phyloP scores from a whole-genome alignment of 2,113 vertebrate genomes.

The Lichenostomus cassidix region DNA sequence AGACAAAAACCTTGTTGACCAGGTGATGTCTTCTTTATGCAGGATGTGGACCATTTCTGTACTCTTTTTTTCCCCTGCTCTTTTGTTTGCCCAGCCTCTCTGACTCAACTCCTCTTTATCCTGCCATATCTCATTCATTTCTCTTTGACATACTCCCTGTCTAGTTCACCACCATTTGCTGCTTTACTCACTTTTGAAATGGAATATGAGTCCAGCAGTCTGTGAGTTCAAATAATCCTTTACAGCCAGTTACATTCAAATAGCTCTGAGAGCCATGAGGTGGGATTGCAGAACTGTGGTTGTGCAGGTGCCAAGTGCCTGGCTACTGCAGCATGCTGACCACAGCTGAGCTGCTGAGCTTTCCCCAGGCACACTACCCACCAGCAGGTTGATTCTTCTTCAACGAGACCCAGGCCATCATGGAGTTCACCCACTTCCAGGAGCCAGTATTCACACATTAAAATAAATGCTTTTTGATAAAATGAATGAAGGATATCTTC shows the following conservation, averaged over 20 bases:
- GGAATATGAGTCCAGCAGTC: not conserved
- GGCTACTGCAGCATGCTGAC: not conserved
- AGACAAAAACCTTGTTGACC: not conserved
- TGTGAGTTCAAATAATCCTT: not conserved
- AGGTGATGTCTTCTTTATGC: not conserved
- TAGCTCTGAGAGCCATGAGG: not conserved
- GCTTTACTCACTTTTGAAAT: not conserved
- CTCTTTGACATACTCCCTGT: not conserved
- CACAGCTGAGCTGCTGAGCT: not conserved
- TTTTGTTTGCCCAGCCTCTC: not conserved
- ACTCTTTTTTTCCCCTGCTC: not conserved
- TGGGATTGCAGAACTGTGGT: not conserved
- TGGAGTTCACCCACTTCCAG: not conserved
- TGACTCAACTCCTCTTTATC: not conserved
- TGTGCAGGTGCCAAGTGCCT: not conserved
- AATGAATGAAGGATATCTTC: not conserved
- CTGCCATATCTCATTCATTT: not conserved
- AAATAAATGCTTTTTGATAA: not conserved
- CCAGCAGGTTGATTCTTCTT: not conserved
- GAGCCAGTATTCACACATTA: not conserved
- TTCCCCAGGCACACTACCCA: not conserved
- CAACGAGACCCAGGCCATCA: not conserved
- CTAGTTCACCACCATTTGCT: not conserved
- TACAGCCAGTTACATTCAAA: not conserved
- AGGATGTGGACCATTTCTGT: not conserved